Evolutionary conservation across 2,113 vertebrate genomes (phyloP).

Genomic region (Peromyscus leucopus): DNA sequence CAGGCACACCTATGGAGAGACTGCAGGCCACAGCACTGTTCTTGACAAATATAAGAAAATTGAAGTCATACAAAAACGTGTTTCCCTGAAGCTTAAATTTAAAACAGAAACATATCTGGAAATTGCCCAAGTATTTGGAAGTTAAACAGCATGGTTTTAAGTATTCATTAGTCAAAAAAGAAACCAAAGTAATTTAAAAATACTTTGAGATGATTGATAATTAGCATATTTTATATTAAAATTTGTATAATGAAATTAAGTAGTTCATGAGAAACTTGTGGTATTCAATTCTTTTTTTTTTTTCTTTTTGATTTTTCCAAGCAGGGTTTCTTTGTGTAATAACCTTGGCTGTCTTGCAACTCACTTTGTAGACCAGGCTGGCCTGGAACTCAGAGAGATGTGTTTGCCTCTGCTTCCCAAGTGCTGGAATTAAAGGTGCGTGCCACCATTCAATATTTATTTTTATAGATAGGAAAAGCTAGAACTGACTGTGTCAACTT

Average conservation of each 20-base stretch:
- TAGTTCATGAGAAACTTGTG: neutral
- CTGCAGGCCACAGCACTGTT: neutral
- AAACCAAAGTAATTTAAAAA: conserved; percentile 21
- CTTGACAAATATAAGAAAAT: neutral
- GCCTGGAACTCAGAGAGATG: neutral
- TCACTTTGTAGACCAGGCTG: neutral
- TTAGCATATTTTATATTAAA: neutral
- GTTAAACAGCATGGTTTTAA: neutral
- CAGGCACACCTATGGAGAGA: neutral
- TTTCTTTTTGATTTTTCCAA: neutral
- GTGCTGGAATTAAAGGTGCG: neutral
- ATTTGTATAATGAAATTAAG: neutral
- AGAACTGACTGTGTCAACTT: neutral
- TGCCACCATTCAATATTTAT: neutral
- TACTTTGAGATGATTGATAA: conserved; percentile 43
- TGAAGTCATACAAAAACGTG: neutral
- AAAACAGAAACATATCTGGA: neutral
- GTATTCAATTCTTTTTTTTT: neutral
- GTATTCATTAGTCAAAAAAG: neutral
- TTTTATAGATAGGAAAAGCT: neutral
- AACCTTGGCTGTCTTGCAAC: neutral
- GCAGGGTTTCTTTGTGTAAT: neutral
- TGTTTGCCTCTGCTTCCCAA: neutral
- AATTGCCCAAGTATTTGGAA: conserved; percentile 21
- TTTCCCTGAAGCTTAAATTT: conserved; percentile 36